Conservation (phyloP, 2,113 vertebrate genomes). For the Rhabdornis inornatus region DNA sequence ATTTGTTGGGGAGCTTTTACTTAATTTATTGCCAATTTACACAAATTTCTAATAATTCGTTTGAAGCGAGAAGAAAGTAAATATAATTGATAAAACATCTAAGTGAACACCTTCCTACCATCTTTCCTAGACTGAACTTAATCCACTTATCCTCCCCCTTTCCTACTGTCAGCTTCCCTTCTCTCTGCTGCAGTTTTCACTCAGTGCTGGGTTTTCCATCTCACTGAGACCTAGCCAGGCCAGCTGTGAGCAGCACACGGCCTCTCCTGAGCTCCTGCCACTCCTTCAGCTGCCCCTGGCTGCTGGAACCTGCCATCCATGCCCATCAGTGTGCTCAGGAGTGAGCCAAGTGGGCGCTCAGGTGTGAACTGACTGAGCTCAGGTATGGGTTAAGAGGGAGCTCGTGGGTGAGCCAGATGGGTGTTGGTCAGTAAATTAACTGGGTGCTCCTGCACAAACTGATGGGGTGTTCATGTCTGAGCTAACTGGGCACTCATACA, state of each 20-base stretch:
- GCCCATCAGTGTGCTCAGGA: not conserved
- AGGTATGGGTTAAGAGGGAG: not conserved
- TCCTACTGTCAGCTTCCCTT: not conserved
- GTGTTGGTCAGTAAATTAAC: not conserved
- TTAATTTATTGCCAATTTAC: not conserved
- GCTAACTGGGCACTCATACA: not conserved
- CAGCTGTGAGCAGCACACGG: not conserved
- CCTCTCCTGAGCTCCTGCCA: not conserved
- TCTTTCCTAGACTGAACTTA: not conserved
- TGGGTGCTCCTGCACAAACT: not conserved
- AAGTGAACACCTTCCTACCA: not conserved
- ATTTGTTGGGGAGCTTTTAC: not conserved
- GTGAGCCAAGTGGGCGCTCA: not conserved
- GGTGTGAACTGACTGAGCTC: not conserved
- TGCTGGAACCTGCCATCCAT: not conserved
- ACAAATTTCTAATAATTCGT: not conserved
- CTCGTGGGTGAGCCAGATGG: not conserved
- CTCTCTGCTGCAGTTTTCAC: not conserved
- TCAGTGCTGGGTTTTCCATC: not conserved
- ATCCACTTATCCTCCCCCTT: not conserved
- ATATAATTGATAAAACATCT: not conserved
- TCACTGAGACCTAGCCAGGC: not conserved
- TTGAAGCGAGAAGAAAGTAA: not conserved
- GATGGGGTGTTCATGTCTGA: not conserved
- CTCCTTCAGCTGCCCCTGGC: not conserved